Percentiles rank a stretch among this genome's conserved stretches.
phyloP scores from a whole-genome alignment of 2,888 invertebrate species.

The Ormyrus labotus region DNA sequence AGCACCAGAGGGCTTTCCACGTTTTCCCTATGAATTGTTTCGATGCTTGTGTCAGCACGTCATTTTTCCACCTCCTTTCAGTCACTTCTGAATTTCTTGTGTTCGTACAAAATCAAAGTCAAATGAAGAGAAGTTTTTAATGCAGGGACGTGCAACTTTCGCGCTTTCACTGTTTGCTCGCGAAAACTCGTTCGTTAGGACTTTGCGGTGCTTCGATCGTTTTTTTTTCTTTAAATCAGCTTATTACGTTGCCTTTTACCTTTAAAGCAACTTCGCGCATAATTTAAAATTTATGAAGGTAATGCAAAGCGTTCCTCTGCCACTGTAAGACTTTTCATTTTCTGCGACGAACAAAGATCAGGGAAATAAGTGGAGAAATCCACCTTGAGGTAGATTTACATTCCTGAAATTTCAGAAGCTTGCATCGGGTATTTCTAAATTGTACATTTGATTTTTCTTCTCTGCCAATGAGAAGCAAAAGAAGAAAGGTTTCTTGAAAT shows the following conservation, averaged over 20 bases:
- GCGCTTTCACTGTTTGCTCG: slow-evolving; percentile 22
- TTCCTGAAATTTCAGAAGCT: no score
- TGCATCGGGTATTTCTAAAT: no score
- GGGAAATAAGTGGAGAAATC: slow-evolving; percentile 12
- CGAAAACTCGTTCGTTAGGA: slow-evolving; percentile 30
- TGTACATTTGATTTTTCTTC: no score
- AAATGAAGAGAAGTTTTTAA: slow-evolving; percentile 16
- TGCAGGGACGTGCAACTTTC: slow-evolving; percentile 27
- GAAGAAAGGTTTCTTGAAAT: no score
- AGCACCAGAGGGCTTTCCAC: no score
- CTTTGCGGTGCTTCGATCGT: slow-evolving; percentile 41
- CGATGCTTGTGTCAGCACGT: no score
- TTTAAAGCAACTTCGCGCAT: slow-evolving; percentile 5
- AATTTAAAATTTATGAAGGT: slow-evolving; percentile 41
- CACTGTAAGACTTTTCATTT: slow-evolving; percentile 14
- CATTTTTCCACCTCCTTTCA: not conserved
- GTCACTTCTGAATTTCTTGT: not conserved
- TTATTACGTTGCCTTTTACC: slow-evolving; percentile 13
- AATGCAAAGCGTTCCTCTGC: not conserved
- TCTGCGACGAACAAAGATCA: slow-evolving; percentile 9
- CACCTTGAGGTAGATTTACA: no score
- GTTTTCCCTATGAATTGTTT: no score
- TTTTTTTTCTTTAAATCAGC: slow-evolving; percentile 5
- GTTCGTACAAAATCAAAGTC: slow-evolving; percentile 28
- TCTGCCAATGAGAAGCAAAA: no score